These are phyloP conservation scores for Epinephelus lanceolatus DNA, from an alignment of 2,113 vertebrate genomes.

Conservation along the genomic window DNA sequence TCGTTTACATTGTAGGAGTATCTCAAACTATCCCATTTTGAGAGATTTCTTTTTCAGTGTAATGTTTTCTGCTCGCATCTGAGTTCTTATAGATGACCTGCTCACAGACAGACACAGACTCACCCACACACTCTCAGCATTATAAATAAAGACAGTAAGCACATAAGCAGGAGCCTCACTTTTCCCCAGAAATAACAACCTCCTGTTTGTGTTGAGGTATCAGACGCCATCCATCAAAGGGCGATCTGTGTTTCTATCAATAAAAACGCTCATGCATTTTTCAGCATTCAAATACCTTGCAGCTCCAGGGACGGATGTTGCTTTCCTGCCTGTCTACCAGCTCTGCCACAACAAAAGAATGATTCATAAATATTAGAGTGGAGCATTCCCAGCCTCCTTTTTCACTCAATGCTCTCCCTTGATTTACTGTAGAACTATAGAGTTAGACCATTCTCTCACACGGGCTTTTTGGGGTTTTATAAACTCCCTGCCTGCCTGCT, in stretches of 20 bases:
- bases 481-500: conserved; percentile 32
- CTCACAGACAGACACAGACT: conserved; percentile 30
- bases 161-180: conserved; percentile 52
- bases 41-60: conserved; percentile 12
- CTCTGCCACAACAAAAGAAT: conserved; percentile 79
- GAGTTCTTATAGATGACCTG: conserved; percentile 22
- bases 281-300: conserved; percentile 82
- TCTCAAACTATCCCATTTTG: conserved; percentile 20
- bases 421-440: conserved; percentile 54
- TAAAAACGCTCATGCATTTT: conserved; percentile 83
- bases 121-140: conserved; percentile 36
- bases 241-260: conserved; percentile 75
- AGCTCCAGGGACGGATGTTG: conserved; percentile 70
- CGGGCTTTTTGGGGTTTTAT: conserved; percentile 42
- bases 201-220: conserved; percentile 59
- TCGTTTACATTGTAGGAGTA: neutral
- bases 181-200: conserved; percentile 47
- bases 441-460: conserved; percentile 43
- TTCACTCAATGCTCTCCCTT: conserved; percentile 51
- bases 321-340: conserved; percentile 64
- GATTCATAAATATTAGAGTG: conserved; percentile 82
- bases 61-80: conserved; percentile 13
- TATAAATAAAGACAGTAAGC: conserved; percentile 61
- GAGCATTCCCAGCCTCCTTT: conserved; percentile 50
- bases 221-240: conserved; percentile 76